Percentiles rank a stretch among this genome's conserved stretches.
Conservation (phyloP, 64 coral and sea anemone genomes). For the Pocillopora damicornis region DNA sequence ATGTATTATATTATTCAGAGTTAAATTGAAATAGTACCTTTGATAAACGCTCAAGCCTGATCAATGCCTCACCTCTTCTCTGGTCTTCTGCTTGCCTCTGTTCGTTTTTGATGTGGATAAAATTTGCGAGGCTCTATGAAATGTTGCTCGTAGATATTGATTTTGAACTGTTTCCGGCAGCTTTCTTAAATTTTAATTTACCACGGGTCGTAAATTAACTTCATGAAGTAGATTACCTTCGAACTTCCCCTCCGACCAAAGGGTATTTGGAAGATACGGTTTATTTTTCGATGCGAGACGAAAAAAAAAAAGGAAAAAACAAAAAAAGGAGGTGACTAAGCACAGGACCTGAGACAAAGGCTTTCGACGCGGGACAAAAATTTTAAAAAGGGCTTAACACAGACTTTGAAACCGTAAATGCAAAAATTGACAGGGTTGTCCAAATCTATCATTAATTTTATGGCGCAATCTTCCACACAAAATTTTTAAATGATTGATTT, state of each 20-base stretch:
- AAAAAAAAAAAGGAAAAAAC: neutral
- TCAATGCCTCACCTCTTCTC: neutral
- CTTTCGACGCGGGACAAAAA: too few relatives aligned
- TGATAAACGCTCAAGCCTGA: too few relatives aligned
- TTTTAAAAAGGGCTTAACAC: too few relatives aligned
- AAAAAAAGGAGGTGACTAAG: too few relatives aligned
- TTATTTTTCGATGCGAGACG: neutral
- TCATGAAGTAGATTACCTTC: neutral
- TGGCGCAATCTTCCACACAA: too few relatives aligned
- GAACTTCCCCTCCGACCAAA: neutral
- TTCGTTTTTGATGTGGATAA: neutral
- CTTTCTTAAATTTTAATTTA: slow-evolving; percentile 9
- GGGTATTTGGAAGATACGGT: neutral
- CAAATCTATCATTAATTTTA: too few relatives aligned
- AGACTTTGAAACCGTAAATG: too few relatives aligned
- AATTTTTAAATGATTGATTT: too few relatives aligned
- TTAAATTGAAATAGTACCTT: too few relatives aligned
- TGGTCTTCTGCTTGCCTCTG: neutral
- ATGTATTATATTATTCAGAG: too few relatives aligned
- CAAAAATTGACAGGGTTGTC: too few relatives aligned
- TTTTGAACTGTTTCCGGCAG: slow-evolving; percentile 1
- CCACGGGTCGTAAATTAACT: neutral
- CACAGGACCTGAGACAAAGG: neutral
- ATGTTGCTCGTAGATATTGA: neutral
- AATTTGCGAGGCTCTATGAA: neutral